phyloP scores from a whole-genome alignment of 2,797 vertebrate genomes.

The Leuciscus waleckii region DNA sequence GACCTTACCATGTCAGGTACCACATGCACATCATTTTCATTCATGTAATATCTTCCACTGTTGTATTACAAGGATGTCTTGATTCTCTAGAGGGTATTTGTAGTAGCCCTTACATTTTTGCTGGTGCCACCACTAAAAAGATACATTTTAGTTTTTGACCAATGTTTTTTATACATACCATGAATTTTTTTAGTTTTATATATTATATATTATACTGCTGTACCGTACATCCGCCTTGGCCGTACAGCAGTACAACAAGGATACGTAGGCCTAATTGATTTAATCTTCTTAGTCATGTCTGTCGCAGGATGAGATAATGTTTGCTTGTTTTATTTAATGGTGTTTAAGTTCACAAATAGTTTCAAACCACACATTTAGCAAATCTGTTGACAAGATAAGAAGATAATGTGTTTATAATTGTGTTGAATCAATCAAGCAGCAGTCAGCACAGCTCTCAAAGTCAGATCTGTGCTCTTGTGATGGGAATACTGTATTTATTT shows the following conservation, averaged over 20 bases:
- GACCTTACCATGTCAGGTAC: slow-evolving; percentile 96
- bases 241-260: too few relatives aligned
- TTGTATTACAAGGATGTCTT: background rate
- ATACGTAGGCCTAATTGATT: background rate
- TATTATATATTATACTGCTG: too few relatives aligned
- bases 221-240: too few relatives aligned
- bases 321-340: background rate
- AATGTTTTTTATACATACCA: too few relatives aligned
- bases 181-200: too few relatives aligned
- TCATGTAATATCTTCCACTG: background rate
- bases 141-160: too few relatives aligned
- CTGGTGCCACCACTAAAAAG: background rate
- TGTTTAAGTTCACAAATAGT: slow-evolving; percentile 11
- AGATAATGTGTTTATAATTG: slow-evolving; percentile 33
- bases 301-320: background rate
- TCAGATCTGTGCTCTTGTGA: background rate
- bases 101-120: background rate
- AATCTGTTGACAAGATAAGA: slow-evolving; percentile 29
- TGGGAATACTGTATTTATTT: background rate
- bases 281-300: background rate
- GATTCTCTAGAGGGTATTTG: background rate
- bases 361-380: background rate
- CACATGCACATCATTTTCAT: background rate
- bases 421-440: slow-evolving; percentile 20
- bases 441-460: background rate